Evolutionary conservation across 2,797 vertebrate species (phyloP), one percentile per base, ranked within the genome.

Genomic region (Denticeps clupeoides): DNA sequence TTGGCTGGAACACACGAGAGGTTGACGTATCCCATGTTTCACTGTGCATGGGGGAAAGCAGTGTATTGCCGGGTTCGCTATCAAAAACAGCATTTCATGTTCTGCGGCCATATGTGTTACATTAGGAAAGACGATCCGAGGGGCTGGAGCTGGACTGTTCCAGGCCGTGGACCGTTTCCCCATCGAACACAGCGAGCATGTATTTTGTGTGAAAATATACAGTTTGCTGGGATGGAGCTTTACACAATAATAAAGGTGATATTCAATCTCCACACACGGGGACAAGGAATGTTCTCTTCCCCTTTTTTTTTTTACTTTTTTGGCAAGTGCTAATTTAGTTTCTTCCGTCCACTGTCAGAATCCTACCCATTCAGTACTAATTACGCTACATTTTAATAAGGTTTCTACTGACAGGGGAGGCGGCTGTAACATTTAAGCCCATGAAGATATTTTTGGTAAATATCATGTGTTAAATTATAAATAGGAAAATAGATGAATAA

Each of bases 141-240:
- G 22, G 10, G 15, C 35, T 38, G 35, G 16, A 18, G 38, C 38
- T 35, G 38, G 38, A 35, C 35, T 38, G 21, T 21, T 38, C 38
- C 35, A 21, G 38, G 35, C 38, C 38, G 35, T 38, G 4, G 10
- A 21, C 35, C 10, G 16, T 38, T 21, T 38, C 10, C 35, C 19
- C 35, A 38, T 38, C 35, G 35, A 10, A 16, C 35, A 21, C 4
- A 21, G 35, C 35, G 4, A 10, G 38, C 38, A 35, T 35, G 38
- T 38, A 38, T 38, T 38, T 38, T 38, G 35, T 38, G 35, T 38
- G 35, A 38, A 38, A 38, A 38, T 38, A 38, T 21, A 38, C 35
- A 38, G 35, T 38, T n/a, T 21, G 35, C 16, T 38, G 18, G 35
- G 16, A 38, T 38, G 18, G 35, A 19, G 18, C 16, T 16, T 38